These are phyloP conservation scores for Tetramorium bicarinatum DNA, from an alignment of 2,888 invertebrate genomes.

Conservation along the genomic window DNA sequence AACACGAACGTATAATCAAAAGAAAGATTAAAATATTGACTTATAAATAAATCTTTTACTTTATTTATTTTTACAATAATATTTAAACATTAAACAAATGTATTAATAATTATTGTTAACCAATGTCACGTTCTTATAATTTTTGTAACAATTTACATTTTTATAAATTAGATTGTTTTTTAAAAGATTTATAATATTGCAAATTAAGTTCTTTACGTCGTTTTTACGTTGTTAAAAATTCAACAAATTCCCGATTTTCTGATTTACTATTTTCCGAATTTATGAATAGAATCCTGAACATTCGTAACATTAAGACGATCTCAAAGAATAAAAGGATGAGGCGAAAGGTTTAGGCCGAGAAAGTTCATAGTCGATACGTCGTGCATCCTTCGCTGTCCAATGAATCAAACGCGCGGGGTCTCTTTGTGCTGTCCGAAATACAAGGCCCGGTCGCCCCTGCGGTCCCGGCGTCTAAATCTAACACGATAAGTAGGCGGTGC, in stretches of 20 bases:
- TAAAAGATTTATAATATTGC: background rate
- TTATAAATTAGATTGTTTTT: background rate
- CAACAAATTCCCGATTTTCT: background rate
- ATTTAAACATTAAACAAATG: background rate
- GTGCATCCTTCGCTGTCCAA: constrained; percentile 71
- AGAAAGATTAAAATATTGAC: background rate
- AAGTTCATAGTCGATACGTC: constrained; percentile 67
- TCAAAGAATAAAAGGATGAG: background rate
- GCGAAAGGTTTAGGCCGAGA: constrained; percentile 47
- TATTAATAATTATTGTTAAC: constrained; percentile 1
- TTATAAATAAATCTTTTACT: background rate
- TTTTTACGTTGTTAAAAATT: background rate
- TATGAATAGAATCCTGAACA: background rate
- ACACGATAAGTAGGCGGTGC: constrained; percentile 83
- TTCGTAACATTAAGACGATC: constrained; percentile 8
- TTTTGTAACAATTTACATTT: background rate
- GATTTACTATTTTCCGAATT: background rate
- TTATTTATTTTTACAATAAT: background rate
- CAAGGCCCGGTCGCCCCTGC: constrained; percentile 74
- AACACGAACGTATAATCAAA: background rate
- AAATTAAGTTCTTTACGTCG: background rate
- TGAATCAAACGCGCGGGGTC: constrained; percentile 70
- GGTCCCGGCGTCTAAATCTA: constrained; percentile 78
- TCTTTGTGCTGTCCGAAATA: constrained; percentile 76
- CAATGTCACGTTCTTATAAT: background rate